Evolutionary conservation across 2,113 vertebrate genomes (phyloP).

Genomic region (Toxotes chatareus): DNA sequence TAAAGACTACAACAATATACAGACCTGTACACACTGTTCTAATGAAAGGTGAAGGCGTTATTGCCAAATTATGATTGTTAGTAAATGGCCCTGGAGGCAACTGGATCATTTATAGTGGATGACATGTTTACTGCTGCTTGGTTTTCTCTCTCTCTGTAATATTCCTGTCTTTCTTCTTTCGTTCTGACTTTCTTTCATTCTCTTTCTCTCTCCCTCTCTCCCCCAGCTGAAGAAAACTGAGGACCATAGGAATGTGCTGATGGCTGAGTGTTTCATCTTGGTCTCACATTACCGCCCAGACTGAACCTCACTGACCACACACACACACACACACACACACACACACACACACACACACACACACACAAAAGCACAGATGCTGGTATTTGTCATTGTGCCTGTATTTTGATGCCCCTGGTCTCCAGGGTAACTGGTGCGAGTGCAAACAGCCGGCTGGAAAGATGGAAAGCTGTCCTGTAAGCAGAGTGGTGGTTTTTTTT

Average conservation of each 20-base stretch:
- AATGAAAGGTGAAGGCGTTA: conserved; percentile 24
- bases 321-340: conserved; percentile 42
- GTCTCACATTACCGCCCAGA: conserved; percentile 80
- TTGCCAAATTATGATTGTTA: conserved; percentile 26
- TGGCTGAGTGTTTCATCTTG: conserved; percentile 74
- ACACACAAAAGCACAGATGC: conserved; percentile 45
- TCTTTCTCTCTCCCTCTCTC: conserved; percentile 40
- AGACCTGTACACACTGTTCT: background rate
- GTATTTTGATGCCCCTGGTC: conserved; percentile 75
- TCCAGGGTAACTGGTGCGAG: conserved; percentile 67
- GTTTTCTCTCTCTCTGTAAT: conserved; percentile 24
- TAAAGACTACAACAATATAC: conserved; percentile 16
- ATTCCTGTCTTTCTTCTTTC: background rate
- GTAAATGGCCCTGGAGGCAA: background rate
- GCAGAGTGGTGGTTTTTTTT: conserved; percentile 36
- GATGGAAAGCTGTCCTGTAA: conserved; percentile 76
- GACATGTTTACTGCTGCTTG: conserved; percentile 64
- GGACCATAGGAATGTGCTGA: conserved; percentile 85
- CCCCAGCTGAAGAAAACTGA: conserved; percentile 70
- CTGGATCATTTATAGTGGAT: conserved; percentile 17
- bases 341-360: conserved; percentile 47
- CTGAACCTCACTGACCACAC: conserved; percentile 79
- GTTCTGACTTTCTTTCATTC: conserved; percentile 11
- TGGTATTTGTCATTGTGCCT: conserved; percentile 75
- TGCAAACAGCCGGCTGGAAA: conserved; percentile 66